phyloP scores from a whole-genome alignment of 2,888 invertebrate species.

The Melieria omissa region DNA sequence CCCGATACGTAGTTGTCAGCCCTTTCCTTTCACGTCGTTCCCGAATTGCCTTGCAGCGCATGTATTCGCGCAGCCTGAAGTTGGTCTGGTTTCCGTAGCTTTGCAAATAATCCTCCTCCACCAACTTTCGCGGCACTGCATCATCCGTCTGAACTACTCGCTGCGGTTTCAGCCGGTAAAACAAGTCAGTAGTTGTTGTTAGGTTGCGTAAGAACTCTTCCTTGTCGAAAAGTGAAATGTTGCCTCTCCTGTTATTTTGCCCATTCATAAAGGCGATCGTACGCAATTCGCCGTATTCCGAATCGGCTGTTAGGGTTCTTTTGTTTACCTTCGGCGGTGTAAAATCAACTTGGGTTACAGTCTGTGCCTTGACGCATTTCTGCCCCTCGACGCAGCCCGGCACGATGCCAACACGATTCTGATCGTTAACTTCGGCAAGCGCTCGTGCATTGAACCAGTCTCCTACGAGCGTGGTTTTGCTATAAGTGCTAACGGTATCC shows the following conservation, averaged over 20 bases:
- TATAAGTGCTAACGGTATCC: not conserved
- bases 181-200: slow-evolving; percentile 13
- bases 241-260: no score
- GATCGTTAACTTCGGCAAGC: not conserved
- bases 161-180: slow-evolving; percentile 9
- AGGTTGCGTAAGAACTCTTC: slow-evolving; percentile 11
- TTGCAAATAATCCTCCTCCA: slow-evolving; percentile 8
- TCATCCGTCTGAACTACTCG: not conserved
- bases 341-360: not conserved
- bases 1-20: not conserved
- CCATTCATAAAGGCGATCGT: not conserved
- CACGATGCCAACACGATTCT: slow-evolving; percentile 1
- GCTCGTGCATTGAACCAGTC: slow-evolving; percentile 21
- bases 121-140: not conserved
- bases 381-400: not conserved
- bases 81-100: slow-evolving; percentile 19
- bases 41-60: not conserved
- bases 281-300: not conserved
- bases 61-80: slow-evolving; percentile 3
- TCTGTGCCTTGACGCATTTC: not conserved
- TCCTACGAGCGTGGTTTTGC: slow-evolving; percentile 7
- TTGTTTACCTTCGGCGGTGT: slow-evolving; percentile 6
- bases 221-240: not conserved
- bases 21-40: not conserved
- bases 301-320: not conserved